These are phyloP conservation scores for Drosophila setosimentum DNA, from an alignment of 2,888 invertebrate species.

Conservation along the genomic window DNA sequence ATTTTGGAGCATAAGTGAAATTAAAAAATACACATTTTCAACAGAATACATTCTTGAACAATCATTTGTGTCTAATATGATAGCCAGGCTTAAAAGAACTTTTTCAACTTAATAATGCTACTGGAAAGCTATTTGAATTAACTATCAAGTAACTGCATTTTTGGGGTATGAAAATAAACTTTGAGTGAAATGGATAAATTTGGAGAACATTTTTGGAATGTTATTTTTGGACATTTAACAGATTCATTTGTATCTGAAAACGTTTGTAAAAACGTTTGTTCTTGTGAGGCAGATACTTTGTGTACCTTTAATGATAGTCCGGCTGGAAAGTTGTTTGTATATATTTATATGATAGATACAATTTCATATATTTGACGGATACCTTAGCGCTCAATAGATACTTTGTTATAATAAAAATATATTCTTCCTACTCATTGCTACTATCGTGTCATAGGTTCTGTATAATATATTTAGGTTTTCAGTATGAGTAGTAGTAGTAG, in stretches of 20 bases:
- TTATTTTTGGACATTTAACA: not conserved
- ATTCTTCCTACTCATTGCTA: not conserved
- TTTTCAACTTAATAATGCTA: not conserved
- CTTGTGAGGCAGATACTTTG: not conserved
- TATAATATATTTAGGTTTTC: not conserved
- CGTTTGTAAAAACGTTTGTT: not conserved
- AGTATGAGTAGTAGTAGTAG: too few species aligned
- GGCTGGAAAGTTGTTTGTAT: not conserved
- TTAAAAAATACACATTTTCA: too few species aligned
- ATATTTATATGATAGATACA: not conserved
- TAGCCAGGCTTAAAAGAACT: not conserved
- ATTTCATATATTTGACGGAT: not conserved
- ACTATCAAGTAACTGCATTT: not conserved
- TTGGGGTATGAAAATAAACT: too few species aligned
- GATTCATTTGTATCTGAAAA: not conserved
- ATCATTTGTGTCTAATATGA: not conserved
- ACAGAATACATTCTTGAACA: not conserved
- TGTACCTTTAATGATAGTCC: not conserved
- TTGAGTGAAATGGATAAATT: not conserved
- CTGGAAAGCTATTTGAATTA: not conserved
- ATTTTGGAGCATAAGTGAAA: not conserved
- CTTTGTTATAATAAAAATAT: not conserved
- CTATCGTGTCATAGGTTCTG: not conserved
- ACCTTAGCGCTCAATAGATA: not conserved
- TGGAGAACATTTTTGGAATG: not conserved